These are phyloP conservation scores for Tetheella fluctuosa DNA, from an alignment of 2,888 invertebrate species.

Conservation along the genomic window DNA sequence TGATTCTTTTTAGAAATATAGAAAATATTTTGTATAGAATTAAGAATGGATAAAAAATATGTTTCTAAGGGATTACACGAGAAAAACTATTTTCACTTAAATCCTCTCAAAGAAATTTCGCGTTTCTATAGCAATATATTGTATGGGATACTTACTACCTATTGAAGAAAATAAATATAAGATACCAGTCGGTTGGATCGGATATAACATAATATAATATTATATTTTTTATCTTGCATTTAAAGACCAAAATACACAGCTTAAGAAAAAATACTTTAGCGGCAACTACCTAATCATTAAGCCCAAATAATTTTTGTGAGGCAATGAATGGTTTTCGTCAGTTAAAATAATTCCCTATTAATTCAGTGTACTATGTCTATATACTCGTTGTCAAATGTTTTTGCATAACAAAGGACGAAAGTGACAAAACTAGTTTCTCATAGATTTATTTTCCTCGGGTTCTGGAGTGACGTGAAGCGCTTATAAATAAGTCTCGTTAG, in stretches of 20 bases:
- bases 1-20: too few species aligned
- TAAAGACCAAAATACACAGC: neutral
- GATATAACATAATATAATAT: too few species aligned
- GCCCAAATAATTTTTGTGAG: too few species aligned
- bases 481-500: slow-evolving; percentile 62
- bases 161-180: neutral
- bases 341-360: neutral
- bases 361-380: neutral
- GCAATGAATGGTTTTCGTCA: too few species aligned
- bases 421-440: slow-evolving; percentile 41
- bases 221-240: neutral
- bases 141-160: too few species aligned
- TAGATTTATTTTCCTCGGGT: slow-evolving; percentile 53
- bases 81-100: neutral
- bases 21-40: too few species aligned
- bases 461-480: slow-evolving; percentile 47
- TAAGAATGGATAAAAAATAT: too few species aligned
- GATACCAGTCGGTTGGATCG: neutral
- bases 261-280: too few species aligned
- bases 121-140: neutral
- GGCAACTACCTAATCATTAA: too few species aligned
- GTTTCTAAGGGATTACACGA: too few species aligned
- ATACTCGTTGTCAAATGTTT: slow-evolving; percentile 28
- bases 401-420: slow-evolving; percentile 26
- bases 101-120: neutral